A percentile compares a stretch with the other conserved stretches of the same genome.
Evolutionary conservation across 2,797 vertebrate species (phyloP).

Genomic region (Yasuhikotakia modesta): DNA sequence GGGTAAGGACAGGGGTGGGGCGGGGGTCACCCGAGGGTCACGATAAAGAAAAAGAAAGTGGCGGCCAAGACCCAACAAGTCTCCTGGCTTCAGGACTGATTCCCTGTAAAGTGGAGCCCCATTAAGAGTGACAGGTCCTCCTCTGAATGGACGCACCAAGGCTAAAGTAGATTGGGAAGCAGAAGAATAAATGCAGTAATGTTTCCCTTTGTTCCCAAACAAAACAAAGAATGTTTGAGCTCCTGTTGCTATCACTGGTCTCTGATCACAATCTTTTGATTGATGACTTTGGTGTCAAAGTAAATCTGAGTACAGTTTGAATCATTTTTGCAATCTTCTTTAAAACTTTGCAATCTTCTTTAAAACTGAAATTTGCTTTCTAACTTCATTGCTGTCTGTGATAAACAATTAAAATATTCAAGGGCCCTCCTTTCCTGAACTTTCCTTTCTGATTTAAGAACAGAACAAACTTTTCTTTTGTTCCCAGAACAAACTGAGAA

Average conservation of each 20-base stretch:
- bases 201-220: no score
- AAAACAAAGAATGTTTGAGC: no score
- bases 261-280: not conserved
- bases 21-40: constrained; percentile 82
- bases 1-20: constrained; percentile 77
- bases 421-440: not conserved
- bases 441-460: not conserved
- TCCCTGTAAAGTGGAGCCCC: constrained; percentile 84
- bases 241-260: not conserved
- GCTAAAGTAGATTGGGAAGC: constrained; percentile 69
- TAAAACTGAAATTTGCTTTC: not conserved
- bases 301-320: not conserved
- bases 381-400: not conserved
- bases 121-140: constrained; percentile 87
- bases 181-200: constrained; percentile 1
- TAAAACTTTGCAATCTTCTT: no score
- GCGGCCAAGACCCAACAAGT: constrained; percentile 87
- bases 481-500: not conserved
- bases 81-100: constrained; percentile 83
- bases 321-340: no score
- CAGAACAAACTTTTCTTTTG: no score
- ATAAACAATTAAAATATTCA: not conserved
- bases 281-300: not conserved
- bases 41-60: constrained; percentile 92
- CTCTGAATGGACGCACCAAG: constrained; percentile 85